Percentiles rank a stretch among this genome's conserved stretches.
These are phyloP conservation scores for Micrastur ruficollis DNA, from an alignment of 2,797 vertebrate species.

Conservation along the genomic window DNA sequence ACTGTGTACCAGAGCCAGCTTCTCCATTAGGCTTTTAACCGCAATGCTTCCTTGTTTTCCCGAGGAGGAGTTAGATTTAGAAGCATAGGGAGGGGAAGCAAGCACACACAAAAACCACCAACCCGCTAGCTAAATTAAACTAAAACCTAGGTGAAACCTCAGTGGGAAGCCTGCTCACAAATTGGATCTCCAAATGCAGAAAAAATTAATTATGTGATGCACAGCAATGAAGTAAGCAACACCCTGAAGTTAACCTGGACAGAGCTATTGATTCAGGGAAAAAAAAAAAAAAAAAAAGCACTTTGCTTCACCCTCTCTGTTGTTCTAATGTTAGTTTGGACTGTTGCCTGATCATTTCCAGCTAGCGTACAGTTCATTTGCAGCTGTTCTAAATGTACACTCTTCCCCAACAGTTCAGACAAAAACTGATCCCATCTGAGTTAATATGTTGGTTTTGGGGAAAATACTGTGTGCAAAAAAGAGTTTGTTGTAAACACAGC, in stretches of 20 bases:
- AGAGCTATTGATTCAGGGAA: constrained; percentile 46
- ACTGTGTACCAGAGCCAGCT: constrained; percentile 31
- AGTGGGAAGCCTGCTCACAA: constrained; percentile 5
- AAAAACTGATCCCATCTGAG: constrained; percentile 32
- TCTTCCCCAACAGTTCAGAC: not conserved
- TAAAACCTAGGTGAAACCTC: constrained; percentile 36
- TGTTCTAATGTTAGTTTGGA: constrained; percentile 48
- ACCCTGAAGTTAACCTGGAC: constrained; percentile 45
- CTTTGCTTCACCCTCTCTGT: not conserved
- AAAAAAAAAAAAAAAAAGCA: constrained; percentile 15
- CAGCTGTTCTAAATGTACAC: constrained; percentile 27
- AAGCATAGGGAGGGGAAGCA: not conserved
- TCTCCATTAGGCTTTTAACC: constrained; percentile 61
- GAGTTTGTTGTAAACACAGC: not conserved
- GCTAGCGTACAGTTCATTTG: constrained; percentile 27
- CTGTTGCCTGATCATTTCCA: constrained; percentile 47
- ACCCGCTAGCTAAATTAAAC: constrained; percentile 56
- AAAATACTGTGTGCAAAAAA: not conserved
- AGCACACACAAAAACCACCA: not conserved
- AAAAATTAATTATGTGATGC: constrained; percentile 50
- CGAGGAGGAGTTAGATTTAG: constrained; percentile 4
- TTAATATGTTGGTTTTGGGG: not conserved
- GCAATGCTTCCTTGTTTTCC: constrained; percentile 49
- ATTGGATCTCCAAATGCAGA: not conserved
- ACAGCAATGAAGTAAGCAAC: constrained; percentile 30